These are phyloP conservation scores for Heliconius erato DNA, from an alignment of 2,888 invertebrate genomes.

Conservation along the genomic window DNA sequence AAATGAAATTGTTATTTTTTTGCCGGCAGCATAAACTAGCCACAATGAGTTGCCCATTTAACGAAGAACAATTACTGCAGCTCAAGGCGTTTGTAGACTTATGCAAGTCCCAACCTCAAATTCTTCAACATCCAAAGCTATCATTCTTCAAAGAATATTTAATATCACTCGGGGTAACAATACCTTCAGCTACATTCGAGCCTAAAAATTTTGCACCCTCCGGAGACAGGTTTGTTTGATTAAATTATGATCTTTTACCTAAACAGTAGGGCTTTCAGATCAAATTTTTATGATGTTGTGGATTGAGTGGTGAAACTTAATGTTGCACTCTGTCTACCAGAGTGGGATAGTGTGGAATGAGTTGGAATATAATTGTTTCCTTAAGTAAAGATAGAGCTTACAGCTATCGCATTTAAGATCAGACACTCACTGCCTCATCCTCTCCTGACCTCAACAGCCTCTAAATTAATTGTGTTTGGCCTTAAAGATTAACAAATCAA, in stretches of 20 bases:
- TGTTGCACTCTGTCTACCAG: background rate
- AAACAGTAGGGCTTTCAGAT: background rate
- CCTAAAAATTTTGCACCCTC: constrained; percentile 71
- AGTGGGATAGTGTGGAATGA: background rate
- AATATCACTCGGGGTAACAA: constrained; percentile 89
- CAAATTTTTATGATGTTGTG: background rate
- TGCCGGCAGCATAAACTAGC: constrained; percentile 49
- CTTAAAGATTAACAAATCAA: background rate
- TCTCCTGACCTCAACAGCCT: background rate
- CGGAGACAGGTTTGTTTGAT: constrained; percentile 70
- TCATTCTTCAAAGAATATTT: constrained; percentile 93
- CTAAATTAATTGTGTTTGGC: background rate
- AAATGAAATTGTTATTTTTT: background rate
- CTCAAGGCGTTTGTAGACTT: constrained; percentile 90
- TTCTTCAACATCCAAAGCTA: constrained; percentile 91
- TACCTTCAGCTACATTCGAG: constrained; percentile 85
- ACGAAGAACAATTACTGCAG: constrained; percentile 88
- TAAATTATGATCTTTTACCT: background rate
- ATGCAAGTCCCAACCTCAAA: constrained; percentile 88
- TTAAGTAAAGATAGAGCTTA: background rate
- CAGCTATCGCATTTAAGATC: background rate
- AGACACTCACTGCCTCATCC: background rate
- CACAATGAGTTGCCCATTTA: constrained; percentile 86
- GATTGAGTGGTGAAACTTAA: background rate
- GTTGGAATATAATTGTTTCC: background rate